These are phyloP conservation scores for Hermetia illucens DNA, from an alignment of 1,140 invertebrate species.

Conservation along the genomic window DNA sequence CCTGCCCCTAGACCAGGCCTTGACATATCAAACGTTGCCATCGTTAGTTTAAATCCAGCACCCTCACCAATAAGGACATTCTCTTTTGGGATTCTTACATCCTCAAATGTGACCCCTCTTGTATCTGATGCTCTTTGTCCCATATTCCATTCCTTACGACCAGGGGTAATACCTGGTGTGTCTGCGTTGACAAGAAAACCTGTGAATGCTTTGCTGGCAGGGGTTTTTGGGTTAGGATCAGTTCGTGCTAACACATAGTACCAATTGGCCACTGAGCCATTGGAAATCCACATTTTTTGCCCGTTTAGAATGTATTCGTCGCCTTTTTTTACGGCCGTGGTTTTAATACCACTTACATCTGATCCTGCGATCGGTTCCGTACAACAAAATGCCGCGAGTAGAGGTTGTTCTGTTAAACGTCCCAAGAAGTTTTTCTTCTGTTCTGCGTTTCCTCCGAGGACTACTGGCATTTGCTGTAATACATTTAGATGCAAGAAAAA, in stretches of 20 bases:
- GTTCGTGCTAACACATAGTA: conserved; percentile 94
- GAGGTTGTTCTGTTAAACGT: conserved; percentile 63
- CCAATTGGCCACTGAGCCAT: conserved; percentile 93
- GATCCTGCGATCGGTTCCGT: conserved; percentile 89
- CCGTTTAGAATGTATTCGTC: conserved; percentile 92
- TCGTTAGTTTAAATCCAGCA: conserved; percentile 90
- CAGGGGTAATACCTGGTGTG: conserved; percentile 68
- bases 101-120: conserved; percentile 92
- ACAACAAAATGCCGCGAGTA: conserved; percentile 84
- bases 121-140: conserved; percentile 94
- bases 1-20: conserved; percentile 80
- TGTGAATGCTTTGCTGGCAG: conserved; percentile 85
- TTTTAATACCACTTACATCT: conserved; percentile 83
- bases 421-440: conserved; percentile 87
- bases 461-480: conserved; percentile 67
- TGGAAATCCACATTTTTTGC: conserved; percentile 99
- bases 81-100: conserved; percentile 88
- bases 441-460: conserved; percentile 63
- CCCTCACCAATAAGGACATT: conserved; percentile 83
- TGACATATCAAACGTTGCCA: conserved; percentile 91
- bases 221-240: conserved; percentile 81
- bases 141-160: conserved; percentile 94
- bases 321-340: conserved; percentile 85
- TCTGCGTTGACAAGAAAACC: conserved; percentile 93
- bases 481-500: conserved; percentile 12